These are phyloP conservation scores for Dissostichus mawsoni DNA, from an alignment of 2,113 vertebrate species.

Conservation along the genomic window DNA sequence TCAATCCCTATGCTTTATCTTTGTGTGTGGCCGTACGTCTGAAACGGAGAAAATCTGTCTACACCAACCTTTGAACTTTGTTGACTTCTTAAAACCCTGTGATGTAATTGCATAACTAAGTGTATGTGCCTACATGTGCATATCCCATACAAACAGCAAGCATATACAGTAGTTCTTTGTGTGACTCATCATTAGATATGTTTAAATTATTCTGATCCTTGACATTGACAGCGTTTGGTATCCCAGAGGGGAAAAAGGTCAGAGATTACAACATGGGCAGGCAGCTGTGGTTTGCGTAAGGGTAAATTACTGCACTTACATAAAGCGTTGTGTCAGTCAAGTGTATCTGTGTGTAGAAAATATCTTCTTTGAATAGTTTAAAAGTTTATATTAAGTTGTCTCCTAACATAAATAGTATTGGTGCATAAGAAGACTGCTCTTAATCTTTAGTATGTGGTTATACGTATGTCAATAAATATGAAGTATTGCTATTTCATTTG, in stretches of 20 bases:
- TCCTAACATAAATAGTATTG: not conserved
- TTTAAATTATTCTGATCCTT: not conserved
- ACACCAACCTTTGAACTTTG: constrained; percentile 31
- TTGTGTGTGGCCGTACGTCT: not conserved
- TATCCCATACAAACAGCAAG: not conserved
- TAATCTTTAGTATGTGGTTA: no score
- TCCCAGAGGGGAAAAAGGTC: not conserved
- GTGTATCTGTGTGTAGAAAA: not conserved
- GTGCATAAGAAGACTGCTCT: not conserved
- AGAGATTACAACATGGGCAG: not conserved
- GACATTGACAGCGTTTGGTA: no score
- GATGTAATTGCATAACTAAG: constrained; percentile 5
- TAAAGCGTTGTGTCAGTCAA: not conserved
- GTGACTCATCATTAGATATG: not conserved
- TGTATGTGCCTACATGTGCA: not conserved
- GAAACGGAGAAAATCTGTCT: not conserved
- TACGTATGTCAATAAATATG: no score
- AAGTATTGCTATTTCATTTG: not conserved
- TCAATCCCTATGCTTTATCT: not conserved
- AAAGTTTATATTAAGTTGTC: not conserved
- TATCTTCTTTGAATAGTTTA: not conserved
- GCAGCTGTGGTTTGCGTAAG: not conserved
- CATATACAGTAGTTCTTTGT: not conserved
- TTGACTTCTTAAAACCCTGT: not conserved
- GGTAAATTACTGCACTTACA: not conserved